A percentile compares a stretch with the other conserved stretches of the same genome.
Evolutionary conservation across 2,888 invertebrate genomes (phyloP).

Genomic region (Sinelater perroti): DNA sequence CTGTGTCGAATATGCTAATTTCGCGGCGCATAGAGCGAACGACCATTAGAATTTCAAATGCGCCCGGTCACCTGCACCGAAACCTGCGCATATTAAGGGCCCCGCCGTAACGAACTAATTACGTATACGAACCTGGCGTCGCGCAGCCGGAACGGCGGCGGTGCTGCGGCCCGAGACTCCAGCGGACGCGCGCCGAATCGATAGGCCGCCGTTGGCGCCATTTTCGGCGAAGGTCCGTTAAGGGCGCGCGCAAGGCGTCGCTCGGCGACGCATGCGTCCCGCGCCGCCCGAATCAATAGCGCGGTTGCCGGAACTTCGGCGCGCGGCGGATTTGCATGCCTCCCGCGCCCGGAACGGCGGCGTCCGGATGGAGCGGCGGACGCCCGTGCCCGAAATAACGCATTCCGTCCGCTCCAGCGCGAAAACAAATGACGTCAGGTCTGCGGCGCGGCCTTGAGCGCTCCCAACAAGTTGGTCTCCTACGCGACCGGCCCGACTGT

Average conservation of each 20-base stretch:
- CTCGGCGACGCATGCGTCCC: conserved; percentile 32
- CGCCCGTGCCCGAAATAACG: conserved; percentile 38
- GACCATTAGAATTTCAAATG: conserved; percentile 30
- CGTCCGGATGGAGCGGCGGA: too few species aligned
- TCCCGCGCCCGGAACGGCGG: conserved; percentile 2
- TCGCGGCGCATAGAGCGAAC: conserved; percentile 12
- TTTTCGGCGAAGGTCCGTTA: conserved; percentile 31
- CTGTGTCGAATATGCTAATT: conserved; percentile 20
- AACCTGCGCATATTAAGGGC: conserved; percentile 16
- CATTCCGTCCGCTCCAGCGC: conserved; percentile 36
- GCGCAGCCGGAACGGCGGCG: too few species aligned
- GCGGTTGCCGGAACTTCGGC: conserved; percentile 23
- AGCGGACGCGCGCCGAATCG: too few species aligned
- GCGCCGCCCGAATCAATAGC: conserved; percentile 30
- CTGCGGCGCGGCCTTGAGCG: conserved; percentile 33
- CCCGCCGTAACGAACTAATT: conserved; percentile 31
- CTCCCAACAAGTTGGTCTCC: conserved; percentile 31
- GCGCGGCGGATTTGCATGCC: conserved; percentile 11
- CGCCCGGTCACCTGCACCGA: conserved; percentile 26
- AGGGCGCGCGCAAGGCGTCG: conserved; percentile 33
- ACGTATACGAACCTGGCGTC: conserved; percentile 24
- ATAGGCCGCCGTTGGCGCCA: conserved; percentile 36
- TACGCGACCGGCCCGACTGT: conserved; percentile 25
- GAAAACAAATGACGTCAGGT: conserved; percentile 39
- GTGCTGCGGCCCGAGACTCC: too few species aligned